Conservation (phyloP, 2,113 vertebrate genomes). For the Callocephalon fimbriatum region DNA sequence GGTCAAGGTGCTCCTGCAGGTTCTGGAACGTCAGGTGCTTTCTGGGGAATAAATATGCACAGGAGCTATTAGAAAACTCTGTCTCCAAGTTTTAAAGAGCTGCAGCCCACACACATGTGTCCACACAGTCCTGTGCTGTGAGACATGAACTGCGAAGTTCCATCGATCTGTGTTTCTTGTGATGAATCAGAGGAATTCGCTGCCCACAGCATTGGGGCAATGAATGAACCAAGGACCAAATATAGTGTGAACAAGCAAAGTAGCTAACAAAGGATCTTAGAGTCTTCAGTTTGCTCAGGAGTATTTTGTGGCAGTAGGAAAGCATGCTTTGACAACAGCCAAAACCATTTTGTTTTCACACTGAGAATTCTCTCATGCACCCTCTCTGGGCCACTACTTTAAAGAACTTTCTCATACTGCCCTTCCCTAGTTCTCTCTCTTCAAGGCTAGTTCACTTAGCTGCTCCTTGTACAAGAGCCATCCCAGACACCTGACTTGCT, state of each 20-base stretch:
- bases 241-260: not conserved
- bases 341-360: not conserved
- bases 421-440: not conserved
- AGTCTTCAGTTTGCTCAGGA: not conserved
- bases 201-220: not conserved
- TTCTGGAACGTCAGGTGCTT: conserved; percentile 94
- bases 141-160: not conserved
- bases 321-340: not conserved
- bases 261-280: not conserved
- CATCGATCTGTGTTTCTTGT: fast-evolving
- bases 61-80: conserved; percentile 10
- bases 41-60: conserved; percentile 70
- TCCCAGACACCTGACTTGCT: not conserved
- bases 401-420: not conserved
- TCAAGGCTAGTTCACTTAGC: not conserved
- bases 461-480: not conserved
- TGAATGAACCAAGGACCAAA: not conserved
- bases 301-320: not conserved
- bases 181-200: not conserved
- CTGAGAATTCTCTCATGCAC: not conserved
- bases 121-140: not conserved
- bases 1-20: conserved; percentile 87
- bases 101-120: not conserved
- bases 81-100: not conserved
- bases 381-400: not conserved